Evolutionary conservation across 2,113 vertebrate species (phyloP).

Genomic region (Aphelocoma coerulescens): DNA sequence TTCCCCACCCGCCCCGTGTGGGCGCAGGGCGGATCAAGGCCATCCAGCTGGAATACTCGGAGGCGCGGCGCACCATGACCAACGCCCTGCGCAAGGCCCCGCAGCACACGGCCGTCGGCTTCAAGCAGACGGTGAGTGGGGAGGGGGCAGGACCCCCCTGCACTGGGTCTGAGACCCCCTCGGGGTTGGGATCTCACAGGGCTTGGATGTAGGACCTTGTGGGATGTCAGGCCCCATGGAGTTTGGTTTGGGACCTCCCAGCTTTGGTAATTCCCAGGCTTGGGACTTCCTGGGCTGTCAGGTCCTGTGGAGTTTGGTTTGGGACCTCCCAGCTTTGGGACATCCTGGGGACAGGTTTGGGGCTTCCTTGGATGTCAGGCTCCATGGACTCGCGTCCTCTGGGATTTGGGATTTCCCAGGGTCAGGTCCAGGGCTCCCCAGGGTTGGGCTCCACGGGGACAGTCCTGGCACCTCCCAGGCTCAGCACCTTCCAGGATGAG

Average conservation of each 20-base stretch:
- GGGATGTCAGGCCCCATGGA: not conserved
- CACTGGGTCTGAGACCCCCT: not conserved
- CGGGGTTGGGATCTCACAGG: not conserved
- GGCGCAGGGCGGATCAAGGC: conserved; percentile 91
- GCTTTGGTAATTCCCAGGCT: not conserved
- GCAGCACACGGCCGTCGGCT: conserved; percentile 95
- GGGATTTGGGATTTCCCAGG: not conserved
- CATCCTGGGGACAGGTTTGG: not conserved
- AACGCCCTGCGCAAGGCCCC: conserved; percentile 95
- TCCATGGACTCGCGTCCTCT: not conserved
- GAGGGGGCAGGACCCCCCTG: not conserved
- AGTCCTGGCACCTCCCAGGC: not conserved
- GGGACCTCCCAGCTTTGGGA: not conserved
- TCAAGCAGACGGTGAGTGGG: conserved; percentile 90
- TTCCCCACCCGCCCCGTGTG: not conserved
- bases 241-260: rapidly evolving
- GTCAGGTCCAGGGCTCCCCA: not conserved
- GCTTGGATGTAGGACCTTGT: not conserved
- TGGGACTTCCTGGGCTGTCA: not conserved
- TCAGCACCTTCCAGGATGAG: not conserved
- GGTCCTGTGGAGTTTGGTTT: not conserved
- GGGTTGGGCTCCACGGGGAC: rapidly evolving
- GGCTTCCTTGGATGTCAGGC: not conserved
- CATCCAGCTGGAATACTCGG: conserved; percentile 95
- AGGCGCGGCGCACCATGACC: conserved; percentile 92